Percentiles rank a stretch among this genome's conserved stretches.
Conservation (phyloP, 2,888 invertebrate species). For the Thymelicus acteon region DNA sequence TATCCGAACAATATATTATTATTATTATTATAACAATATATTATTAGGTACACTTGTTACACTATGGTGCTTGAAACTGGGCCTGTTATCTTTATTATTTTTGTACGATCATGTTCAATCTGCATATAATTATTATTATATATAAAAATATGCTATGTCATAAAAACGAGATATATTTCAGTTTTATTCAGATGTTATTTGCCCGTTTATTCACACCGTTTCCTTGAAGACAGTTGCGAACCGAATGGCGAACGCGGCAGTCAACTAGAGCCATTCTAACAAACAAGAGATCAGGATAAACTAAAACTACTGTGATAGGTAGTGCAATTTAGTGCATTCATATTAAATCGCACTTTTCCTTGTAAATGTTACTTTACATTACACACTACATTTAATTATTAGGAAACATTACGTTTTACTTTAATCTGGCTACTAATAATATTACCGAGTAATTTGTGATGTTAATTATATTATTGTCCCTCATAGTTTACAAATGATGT, state of each 20-base stretch:
- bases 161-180: constrained; percentile 1
- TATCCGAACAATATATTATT: no score
- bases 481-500: background rate
- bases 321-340: background rate
- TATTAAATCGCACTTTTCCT: background rate
- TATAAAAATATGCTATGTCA: constrained; percentile 1
- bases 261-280: background rate
- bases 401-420: constrained; percentile 1
- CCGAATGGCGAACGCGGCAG: constrained; percentile 4
- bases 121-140: background rate
- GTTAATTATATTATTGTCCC: background rate
- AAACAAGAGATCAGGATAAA: background rate
- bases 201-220: background rate
- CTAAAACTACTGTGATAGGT: constrained; percentile 11
- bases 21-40: no score
- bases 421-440: background rate
- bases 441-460: constrained; percentile 2
- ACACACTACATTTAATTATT: constrained; percentile 5
- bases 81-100: background rate
- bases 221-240: background rate
- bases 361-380: constrained; percentile 3
- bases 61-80: background rate
- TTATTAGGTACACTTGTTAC: background rate
- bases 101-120: constrained; percentile 4
- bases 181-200: background rate